Evolutionary conservation across 2,888 invertebrate species (phyloP), one percentile per base, ranked within the genome.

Genomic region (Phyllotreta striolata): DNA sequence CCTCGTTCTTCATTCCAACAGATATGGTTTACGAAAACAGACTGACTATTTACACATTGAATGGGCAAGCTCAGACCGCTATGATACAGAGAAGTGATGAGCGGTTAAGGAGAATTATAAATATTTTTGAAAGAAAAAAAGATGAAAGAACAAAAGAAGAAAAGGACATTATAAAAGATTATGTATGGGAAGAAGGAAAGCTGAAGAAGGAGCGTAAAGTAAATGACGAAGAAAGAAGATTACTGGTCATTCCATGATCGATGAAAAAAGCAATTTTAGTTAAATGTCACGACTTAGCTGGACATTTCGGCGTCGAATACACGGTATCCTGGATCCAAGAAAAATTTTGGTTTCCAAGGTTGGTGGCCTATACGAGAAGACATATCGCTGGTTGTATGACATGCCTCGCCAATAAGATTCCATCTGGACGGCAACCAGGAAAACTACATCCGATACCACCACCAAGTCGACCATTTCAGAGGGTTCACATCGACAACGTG

Each of bases 261-360:
- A 71, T 72, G 66, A 49, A 69, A 24, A 71, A 72, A 44, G 41
- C 44, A 7, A 43, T 66, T 12, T 52, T 62, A 24, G 59, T 70
- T 1, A 62, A 66, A 64, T 51, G 59, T 57, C 69, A 66, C 41
- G 67, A 69, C 37, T 56, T 58, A 38, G 10, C 47, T n/a, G 66
- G 70, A 9, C 70, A 70, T 61, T 67, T 59, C 34, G 54, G 47
- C 8, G 35, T 61, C 5, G 66, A 66, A 14, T 55, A 67, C 56
- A 69, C 64, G n/a, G 54, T 44, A 13, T 55, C n/a, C 8, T 6
- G 46, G 3, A 46, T 46, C 24, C 43, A n/a, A n/a, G n/a, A n/a
- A n/a, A n/a, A n/a, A n/a, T n/a, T n/a, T n/a, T 71, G 72, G 70
- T 72, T 72, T 55, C 7, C 49, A 7, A 10, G 62, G 0, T 64